A percentile compares a stretch with the other conserved stretches of the same genome.
phyloP scores from a whole-genome alignment of 2,888 invertebrate species.

The Cantharis nigra region DNA sequence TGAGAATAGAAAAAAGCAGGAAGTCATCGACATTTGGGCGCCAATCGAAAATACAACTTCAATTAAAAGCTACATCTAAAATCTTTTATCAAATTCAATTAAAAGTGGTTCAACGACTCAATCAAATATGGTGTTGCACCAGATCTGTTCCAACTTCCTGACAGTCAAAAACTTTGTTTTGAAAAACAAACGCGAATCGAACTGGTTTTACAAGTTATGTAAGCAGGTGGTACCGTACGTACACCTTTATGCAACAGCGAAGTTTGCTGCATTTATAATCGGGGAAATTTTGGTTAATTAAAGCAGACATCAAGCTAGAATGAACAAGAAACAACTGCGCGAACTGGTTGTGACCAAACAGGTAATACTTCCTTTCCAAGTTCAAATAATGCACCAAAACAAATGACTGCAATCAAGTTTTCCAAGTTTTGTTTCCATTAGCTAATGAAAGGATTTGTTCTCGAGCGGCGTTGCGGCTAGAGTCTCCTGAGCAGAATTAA shows the following conservation, averaged over 20 bases:
- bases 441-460: background rate
- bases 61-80: background rate
- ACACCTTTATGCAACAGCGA: background rate
- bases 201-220: background rate
- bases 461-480: background rate
- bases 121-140: background rate
- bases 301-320: constrained; percentile 11
- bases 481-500: background rate
- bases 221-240: background rate
- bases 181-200: background rate
- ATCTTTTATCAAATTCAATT: background rate
- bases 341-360: background rate
- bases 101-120: background rate
- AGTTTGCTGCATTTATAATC: background rate
- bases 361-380: constrained; percentile 1
- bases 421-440: background rate
- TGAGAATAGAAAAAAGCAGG: constrained; percentile 7
- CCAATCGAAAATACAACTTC: constrained; percentile 7
- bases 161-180: background rate
- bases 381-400: background rate
- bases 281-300: background rate
- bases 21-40: constrained; percentile 16
- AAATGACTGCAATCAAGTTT: background rate
- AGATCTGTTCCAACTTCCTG: background rate
- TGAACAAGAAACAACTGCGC: background rate